phyloP scores from a whole-genome alignment of 2,797 vertebrate species.

The Rachycentron canadum region DNA sequence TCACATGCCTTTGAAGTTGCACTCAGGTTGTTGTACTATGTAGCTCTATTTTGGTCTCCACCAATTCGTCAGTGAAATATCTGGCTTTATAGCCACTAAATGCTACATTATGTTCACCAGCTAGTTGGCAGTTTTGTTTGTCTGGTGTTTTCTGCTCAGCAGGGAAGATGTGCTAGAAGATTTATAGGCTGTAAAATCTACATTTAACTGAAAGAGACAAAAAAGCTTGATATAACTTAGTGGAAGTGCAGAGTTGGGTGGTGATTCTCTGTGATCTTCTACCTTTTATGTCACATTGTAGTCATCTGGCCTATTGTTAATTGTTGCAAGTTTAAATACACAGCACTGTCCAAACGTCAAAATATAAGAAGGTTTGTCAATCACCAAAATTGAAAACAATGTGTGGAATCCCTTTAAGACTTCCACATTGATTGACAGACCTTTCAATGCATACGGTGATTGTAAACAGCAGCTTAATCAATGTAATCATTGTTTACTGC shows the following conservation, averaged over 20 bases:
- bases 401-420: not conserved
- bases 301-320: not conserved
- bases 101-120: not conserved
- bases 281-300: not conserved
- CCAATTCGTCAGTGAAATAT: not conserved
- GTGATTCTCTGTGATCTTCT: not conserved
- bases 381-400: not conserved
- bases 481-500: not conserved
- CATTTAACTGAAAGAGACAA: not conserved
- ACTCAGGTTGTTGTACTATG: not conserved
- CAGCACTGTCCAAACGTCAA: not conserved
- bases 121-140: not conserved
- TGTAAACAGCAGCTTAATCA: not conserved
- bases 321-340: slow-evolving; percentile 5
- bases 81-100: not conserved
- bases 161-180: not conserved
- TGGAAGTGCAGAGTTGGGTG: not conserved
- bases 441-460: not conserved
- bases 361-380: not conserved
- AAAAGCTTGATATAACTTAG: not conserved
- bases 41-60: slow-evolving; percentile 13
- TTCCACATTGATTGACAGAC: not conserved
- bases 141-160: not conserved
- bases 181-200: not conserved
- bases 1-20: not conserved